Conservation (phyloP, 2,797 vertebrate genomes). For the Scomberomorus guttatus region DNA sequence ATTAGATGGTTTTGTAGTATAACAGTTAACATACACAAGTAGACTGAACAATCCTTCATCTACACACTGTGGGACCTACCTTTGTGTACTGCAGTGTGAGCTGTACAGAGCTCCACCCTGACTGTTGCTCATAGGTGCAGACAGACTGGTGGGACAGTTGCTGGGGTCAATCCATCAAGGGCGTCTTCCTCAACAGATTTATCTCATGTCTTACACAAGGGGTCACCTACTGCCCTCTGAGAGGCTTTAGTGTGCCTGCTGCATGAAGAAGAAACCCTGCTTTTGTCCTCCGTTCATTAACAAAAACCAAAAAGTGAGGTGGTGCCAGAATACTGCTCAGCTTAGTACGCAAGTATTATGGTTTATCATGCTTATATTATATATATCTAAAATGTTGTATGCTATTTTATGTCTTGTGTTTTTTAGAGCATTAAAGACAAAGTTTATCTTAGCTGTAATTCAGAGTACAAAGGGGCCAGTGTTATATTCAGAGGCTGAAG, state of each 20-base stretch:
- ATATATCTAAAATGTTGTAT: neutral
- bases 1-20: neutral
- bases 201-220: neutral
- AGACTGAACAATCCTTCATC: neutral
- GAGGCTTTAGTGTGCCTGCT: constrained; percentile 13
- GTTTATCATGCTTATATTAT: neutral
- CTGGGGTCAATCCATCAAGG: neutral
- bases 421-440: neutral
- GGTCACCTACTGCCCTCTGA: neutral
- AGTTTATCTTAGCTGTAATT: neutral
- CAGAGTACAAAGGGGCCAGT: neutral
- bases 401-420: neutral
- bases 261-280: neutral
- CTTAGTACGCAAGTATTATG: neutral
- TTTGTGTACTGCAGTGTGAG: neutral
- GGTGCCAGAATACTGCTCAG: neutral
- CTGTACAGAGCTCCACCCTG: neutral
- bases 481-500: no score
- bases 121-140: neutral
- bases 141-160: neutral
- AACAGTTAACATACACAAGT: neutral
- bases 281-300: neutral
- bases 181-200: constrained; percentile 6
- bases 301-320: no score
- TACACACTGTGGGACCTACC: constrained; percentile 16